These are phyloP conservation scores for Pempheris klunzingeri DNA, from an alignment of 2,797 vertebrate genomes.

Conservation along the genomic window DNA sequence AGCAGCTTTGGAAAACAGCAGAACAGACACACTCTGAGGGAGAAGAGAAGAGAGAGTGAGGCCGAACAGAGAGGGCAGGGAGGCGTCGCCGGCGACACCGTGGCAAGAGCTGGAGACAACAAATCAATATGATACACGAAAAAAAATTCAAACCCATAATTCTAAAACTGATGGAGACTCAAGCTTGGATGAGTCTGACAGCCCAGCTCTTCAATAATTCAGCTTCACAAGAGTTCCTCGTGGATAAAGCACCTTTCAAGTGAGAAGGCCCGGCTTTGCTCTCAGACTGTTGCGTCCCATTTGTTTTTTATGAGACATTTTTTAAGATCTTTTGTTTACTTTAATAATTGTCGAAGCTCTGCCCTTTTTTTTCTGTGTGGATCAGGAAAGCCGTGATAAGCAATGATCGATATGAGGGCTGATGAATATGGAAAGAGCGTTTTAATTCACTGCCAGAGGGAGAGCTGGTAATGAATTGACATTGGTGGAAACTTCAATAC, in stretches of 20 bases:
- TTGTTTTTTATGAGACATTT: neutral
- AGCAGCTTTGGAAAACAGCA: constrained; percentile 1
- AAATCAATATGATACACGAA: constrained; percentile 31
- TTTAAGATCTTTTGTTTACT: neutral
- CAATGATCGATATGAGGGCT: constrained; percentile 44
- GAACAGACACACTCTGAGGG: neutral
- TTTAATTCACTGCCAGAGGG: constrained; percentile 38
- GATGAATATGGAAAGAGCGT: constrained; percentile 53
- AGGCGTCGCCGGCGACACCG: neutral
- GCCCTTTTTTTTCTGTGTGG: too few species aligned
- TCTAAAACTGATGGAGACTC: constrained; percentile 33
- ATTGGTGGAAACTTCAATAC: constrained; percentile 10
- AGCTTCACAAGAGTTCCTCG: constrained; percentile 7
- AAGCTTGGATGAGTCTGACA: constrained; percentile 32
- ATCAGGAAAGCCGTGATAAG: constrained; percentile 32
- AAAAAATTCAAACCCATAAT: constrained; percentile 22
- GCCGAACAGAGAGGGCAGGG: neutral
- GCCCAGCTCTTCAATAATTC: constrained; percentile 1
- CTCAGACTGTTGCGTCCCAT: neutral
- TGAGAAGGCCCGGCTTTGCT: neutral
- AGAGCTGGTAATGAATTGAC: constrained; percentile 24
- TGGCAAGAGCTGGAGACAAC: constrained; percentile 10
- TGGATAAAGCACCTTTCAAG: neutral
- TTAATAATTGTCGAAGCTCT: constrained; percentile 2
- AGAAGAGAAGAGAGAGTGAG: neutral